These are phyloP conservation scores for Ginglymostoma cirratum DNA, from an alignment of 2,113 vertebrate genomes.

Conservation along the genomic window DNA sequence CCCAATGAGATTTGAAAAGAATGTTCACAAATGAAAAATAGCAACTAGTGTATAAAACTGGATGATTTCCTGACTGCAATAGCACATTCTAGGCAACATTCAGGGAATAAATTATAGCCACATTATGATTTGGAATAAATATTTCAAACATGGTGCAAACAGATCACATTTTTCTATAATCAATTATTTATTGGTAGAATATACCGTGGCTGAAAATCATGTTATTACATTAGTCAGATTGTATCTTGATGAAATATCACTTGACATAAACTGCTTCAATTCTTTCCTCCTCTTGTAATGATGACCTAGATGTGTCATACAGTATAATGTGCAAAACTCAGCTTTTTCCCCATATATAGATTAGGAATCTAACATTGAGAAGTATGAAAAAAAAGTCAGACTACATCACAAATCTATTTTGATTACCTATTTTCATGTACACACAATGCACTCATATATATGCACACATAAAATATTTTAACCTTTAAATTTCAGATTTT, in stretches of 20 bases:
- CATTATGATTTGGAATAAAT: constrained; percentile 18
- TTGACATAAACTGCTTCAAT: constrained; percentile 14
- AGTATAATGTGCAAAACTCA: constrained; percentile 28
- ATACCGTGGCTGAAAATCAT: neutral
- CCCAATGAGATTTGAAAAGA: neutral
- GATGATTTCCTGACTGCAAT: neutral
- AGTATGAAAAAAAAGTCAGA: neutral
- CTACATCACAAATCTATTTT: neutral
- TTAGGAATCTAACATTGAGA: neutral
- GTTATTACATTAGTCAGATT: constrained; percentile 6
- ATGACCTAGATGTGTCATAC: constrained; percentile 40
- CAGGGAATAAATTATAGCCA: neutral
- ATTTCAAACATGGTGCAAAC: neutral
- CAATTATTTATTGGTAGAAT: neutral
- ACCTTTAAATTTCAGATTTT: neutral
- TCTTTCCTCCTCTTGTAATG: constrained; percentile 26
- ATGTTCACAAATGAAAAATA: constrained; percentile 27
- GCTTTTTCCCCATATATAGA: neutral
- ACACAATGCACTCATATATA: neutral
- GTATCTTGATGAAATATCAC: neutral
- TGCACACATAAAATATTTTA: neutral
- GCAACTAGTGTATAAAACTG: neutral
- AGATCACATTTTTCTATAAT: neutral
- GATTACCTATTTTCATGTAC: neutral
- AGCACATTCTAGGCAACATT: neutral